Conservation (phyloP, 2,113 vertebrate genomes). For the Plectropomus leopardus region DNA sequence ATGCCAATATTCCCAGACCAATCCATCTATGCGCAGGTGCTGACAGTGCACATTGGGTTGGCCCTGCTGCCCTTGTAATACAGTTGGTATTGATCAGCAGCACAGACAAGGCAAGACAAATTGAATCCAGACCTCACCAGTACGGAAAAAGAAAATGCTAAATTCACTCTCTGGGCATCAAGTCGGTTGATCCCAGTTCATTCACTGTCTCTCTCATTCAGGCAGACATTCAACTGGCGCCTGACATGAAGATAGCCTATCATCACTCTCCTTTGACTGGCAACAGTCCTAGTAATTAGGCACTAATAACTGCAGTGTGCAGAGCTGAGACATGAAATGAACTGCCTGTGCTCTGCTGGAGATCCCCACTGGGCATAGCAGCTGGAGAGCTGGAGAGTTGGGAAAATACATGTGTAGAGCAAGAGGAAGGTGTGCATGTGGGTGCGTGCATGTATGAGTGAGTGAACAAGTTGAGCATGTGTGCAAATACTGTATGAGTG, state of each 20-base stretch:
- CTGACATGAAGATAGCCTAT: slow-evolving; percentile 46
- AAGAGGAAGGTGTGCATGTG: not conserved
- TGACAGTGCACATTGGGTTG: slow-evolving; percentile 73
- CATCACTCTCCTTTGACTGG: slow-evolving; percentile 60
- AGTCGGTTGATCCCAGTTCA: slow-evolving; percentile 51
- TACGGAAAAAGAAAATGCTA: slow-evolving; percentile 38
- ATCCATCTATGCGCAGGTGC: slow-evolving; percentile 68
- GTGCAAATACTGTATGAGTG: not conserved
- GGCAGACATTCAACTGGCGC: slow-evolving; percentile 25
- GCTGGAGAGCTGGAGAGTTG: not conserved
- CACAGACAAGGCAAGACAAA: slow-evolving; percentile 68
- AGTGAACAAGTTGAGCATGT: not conserved
- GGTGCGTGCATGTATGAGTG: not conserved
- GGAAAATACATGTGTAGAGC: not conserved
- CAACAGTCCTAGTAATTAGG: slow-evolving; percentile 53
- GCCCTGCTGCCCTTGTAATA: slow-evolving; percentile 70
- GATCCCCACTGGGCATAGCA: slow-evolving; percentile 27
- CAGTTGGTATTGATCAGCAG: slow-evolving; percentile 80
- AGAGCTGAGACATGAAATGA: slow-evolving; percentile 51
- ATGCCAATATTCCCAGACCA: slow-evolving; percentile 50
- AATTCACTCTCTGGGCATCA: slow-evolving; percentile 42
- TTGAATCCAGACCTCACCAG: slow-evolving; percentile 61
- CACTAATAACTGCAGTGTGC: slow-evolving; percentile 41
- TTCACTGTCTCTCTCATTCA: slow-evolving; percentile 43
- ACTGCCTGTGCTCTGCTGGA: slow-evolving; percentile 33